phyloP scores from a whole-genome alignment of 2,797 vertebrate species.

The Halcyon badia region DNA sequence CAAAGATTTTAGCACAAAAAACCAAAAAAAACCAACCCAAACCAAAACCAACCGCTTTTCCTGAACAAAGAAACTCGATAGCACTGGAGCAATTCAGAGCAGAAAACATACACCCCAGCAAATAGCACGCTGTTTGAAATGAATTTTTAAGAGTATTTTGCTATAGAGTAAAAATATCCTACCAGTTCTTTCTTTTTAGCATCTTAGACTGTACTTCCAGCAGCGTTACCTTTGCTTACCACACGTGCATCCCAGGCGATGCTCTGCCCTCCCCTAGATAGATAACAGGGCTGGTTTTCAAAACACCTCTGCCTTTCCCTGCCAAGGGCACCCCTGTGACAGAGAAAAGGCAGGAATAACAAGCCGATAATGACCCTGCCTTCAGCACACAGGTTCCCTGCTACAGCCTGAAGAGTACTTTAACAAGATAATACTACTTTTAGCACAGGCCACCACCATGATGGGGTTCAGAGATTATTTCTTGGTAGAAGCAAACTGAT shows the following conservation, averaged over 20 bases:
- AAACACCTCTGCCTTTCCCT: neutral
- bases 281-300: rapidly evolving
- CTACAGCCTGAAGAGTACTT: neutral
- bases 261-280: neutral
- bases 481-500: neutral
- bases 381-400: neutral
- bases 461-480: neutral
- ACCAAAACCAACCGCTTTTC: neutral
- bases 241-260: neutral
- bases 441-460: neutral
- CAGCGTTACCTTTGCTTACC: neutral
- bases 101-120: neutral
- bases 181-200: neutral
- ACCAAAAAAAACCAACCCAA: neutral
- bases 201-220: neutral
- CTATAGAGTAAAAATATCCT: neutral
- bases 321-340: neutral
- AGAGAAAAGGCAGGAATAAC: neutral
- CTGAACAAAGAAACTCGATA: neutral
- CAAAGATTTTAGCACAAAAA: neutral
- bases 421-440: neutral
- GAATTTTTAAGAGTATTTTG: neutral
- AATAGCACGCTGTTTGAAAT: neutral
- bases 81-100: neutral
- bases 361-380: neutral